These are phyloP conservation scores for Potorous gilbertii DNA, from an alignment of 2,797 vertebrate species.

Conservation along the genomic window DNA sequence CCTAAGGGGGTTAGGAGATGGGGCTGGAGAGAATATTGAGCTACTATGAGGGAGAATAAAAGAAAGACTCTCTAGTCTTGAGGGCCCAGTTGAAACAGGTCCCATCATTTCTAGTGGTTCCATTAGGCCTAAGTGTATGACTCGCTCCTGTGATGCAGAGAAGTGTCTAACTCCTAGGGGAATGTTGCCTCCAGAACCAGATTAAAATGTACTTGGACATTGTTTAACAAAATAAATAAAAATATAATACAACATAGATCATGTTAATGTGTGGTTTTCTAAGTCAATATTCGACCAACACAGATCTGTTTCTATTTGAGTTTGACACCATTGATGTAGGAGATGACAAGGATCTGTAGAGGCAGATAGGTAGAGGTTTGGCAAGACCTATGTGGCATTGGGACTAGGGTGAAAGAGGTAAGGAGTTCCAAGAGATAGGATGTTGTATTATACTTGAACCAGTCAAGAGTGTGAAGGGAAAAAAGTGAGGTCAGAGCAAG, in stretches of 20 bases:
- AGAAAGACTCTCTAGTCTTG: not conserved
- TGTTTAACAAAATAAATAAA: not conserved
- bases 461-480: not conserved
- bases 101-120: not conserved
- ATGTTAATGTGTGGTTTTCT: not conserved
- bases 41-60: not conserved
- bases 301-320: not conserved
- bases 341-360: not conserved
- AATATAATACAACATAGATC: not conserved
- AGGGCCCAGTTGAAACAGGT: not conserved
- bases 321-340: not conserved
- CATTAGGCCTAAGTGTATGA: not conserved
- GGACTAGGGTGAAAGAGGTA: not conserved
- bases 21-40: not conserved
- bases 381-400: not conserved
- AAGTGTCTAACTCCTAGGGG: not conserved
- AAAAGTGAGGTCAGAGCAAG: not conserved
- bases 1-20: not conserved
- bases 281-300: not conserved
- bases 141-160: not conserved
- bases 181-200: not conserved
- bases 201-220: not conserved
- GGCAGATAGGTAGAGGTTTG: not conserved
- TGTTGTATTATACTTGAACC: not conserved
- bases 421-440: not conserved